These are phyloP conservation scores for Pampusana beccarii DNA, from an alignment of 2,113 vertebrate genomes.

Conservation along the genomic window DNA sequence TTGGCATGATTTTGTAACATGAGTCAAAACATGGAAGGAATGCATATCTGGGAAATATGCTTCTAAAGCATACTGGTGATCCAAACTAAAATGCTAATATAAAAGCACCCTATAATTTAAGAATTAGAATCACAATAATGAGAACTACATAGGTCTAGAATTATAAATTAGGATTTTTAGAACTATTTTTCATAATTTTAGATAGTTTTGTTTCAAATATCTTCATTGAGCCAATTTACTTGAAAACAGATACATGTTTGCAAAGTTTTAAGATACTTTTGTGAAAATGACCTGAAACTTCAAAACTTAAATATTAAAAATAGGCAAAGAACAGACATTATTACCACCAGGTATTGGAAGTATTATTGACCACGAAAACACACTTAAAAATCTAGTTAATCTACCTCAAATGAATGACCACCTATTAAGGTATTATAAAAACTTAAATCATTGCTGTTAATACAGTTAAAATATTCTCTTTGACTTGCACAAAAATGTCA, in stretches of 20 bases:
- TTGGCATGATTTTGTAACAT: neutral
- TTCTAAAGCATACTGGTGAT: neutral
- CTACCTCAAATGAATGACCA: neutral
- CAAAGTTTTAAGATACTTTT: neutral
- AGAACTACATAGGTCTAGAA: neutral
- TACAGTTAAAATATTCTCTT: neutral
- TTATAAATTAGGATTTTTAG: neutral
- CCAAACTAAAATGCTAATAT: neutral
- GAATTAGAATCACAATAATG: neutral
- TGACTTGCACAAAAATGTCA: neutral
- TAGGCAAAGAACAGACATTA: neutral
- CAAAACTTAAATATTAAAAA: neutral
- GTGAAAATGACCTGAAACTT: neutral
- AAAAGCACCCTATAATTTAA: neutral
- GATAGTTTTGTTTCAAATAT: neutral
- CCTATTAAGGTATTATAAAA: neutral
- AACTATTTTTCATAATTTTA: neutral
- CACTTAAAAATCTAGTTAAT: neutral
- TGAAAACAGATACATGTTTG: neutral
- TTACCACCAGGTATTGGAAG: neutral
- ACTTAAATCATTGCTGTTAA: neutral
- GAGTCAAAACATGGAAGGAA: neutral
- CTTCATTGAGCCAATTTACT: neutral
- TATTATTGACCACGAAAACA: neutral
- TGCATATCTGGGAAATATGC: neutral